Conservation (phyloP, 2,113 vertebrate species). For the Datnioides undecimradiatus region DNA sequence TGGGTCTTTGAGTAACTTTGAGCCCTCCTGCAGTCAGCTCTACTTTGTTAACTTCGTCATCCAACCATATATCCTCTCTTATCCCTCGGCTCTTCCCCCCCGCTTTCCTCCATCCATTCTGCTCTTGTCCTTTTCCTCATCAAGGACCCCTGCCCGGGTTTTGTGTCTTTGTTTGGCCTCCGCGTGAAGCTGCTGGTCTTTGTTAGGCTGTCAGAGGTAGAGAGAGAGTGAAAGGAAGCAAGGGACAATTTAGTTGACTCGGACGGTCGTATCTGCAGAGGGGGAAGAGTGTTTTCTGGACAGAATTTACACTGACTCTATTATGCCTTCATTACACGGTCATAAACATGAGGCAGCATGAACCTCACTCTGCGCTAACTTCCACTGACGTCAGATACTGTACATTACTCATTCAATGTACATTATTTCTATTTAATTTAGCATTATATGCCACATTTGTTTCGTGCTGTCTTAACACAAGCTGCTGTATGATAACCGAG, state of each 20-base stretch:
- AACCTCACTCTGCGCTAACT: conserved; percentile 6
- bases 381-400: background rate
- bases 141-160: conserved; percentile 63
- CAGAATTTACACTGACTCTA: conserved; percentile 46
- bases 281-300: conserved; percentile 13
- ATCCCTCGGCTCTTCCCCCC: conserved; percentile 47
- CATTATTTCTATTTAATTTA: background rate
- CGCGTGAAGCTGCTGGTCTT: conserved; percentile 64
- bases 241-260: conserved; percentile 41
- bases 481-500: background rate
- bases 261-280: conserved; percentile 27
- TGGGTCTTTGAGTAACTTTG: conserved; percentile 16
- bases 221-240: conserved; percentile 38
- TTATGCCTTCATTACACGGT: conserved; percentile 46
- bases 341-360: conserved; percentile 25
- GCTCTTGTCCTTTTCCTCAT: conserved; percentile 43
- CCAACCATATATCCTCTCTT: conserved; percentile 43
- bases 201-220: conserved; percentile 75
- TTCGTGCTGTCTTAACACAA: background rate
- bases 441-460: background rate
- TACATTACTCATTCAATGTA: too few species aligned
- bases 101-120: conserved; percentile 42
- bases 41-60: conserved; percentile 42
- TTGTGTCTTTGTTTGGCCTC: conserved; percentile 75
- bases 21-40: conserved; percentile 42